A percentile compares a stretch with the other conserved stretches of the same genome.
phyloP scores from a whole-genome alignment of 2,797 vertebrate species.

The Podarcis lilfordi region DNA sequence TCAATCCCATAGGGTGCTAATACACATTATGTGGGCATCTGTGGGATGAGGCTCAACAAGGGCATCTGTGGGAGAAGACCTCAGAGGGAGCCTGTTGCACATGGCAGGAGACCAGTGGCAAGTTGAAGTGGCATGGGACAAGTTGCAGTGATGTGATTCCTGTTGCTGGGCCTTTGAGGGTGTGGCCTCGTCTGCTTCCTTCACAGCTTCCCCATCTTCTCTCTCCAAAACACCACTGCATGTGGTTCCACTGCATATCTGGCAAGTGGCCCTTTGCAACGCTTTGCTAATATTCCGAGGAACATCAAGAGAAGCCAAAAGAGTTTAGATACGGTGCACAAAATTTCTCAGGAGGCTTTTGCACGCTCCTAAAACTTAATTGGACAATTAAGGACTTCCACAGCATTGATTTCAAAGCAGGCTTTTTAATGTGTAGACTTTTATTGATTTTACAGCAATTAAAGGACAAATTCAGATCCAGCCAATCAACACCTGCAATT shows the following conservation, averaged over 20 bases:
- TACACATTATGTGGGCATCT: too few relatives aligned
- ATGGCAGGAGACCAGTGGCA: too few relatives aligned
- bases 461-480: conserved; percentile 4
- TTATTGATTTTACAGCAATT: conserved; percentile 14
- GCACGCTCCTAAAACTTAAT: background rate
- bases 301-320: background rate
- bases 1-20: too few relatives aligned
- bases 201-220: too few relatives aligned
- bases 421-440: background rate
- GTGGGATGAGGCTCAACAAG: too few relatives aligned
- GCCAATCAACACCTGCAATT: background rate
- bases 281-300: background rate
- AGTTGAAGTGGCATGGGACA: too few relatives aligned
- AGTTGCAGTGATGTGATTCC: too few relatives aligned
- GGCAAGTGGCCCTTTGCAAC: background rate
- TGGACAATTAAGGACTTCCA: conserved; percentile 8
- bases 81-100: background rate
- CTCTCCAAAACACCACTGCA: too few relatives aligned
- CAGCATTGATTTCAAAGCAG: background rate
- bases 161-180: too few relatives aligned
- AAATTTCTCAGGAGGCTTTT: background rate
- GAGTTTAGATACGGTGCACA: background rate
- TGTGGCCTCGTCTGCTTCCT: too few relatives aligned
- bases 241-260: background rate
- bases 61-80: background rate